These are phyloP conservation scores for Anoplolepis gracilipes DNA, from an alignment of 1,140 invertebrate species.

Conservation along the genomic window DNA sequence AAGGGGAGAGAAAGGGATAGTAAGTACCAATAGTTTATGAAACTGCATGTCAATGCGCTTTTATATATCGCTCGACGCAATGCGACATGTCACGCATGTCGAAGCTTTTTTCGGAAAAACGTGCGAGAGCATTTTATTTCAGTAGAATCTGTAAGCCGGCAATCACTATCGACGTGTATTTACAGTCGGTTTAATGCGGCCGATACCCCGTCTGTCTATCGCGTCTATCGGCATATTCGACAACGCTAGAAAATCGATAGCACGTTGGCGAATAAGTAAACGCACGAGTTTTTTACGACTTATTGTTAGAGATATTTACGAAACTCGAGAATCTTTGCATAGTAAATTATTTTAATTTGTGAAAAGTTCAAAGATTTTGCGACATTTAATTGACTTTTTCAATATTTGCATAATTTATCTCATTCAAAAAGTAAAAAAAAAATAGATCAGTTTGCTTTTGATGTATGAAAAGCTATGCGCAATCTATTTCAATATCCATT, in stretches of 20 bases:
- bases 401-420: background rate
- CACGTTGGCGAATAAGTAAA: background rate
- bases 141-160: conserved; percentile 32
- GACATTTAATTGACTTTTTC: conserved; percentile 18
- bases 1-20: background rate
- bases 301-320: background rate
- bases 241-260: conserved; percentile 50
- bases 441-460: background rate
- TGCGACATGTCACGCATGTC: conserved; percentile 34
- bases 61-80: conserved; percentile 25
- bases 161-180: conserved; percentile 56
- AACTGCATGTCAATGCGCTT: conserved; percentile 21
- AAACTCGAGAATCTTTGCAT: background rate
- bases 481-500: too few relatives aligned
- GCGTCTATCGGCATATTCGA: conserved; percentile 37
- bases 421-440: background rate
- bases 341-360: conserved; percentile 3
- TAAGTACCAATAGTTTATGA: conserved; percentile 1
- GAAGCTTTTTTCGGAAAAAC: conserved; percentile 14
- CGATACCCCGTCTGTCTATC: too few relatives aligned
- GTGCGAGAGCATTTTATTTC: conserved; percentile 38
- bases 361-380: background rate
- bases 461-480: background rate
- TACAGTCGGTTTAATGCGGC: conserved; percentile 52
- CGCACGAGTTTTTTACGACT: conserved; percentile 11